These are phyloP conservation scores for Acanthopagrus latus DNA, from an alignment of 2,797 vertebrate species.

Conservation along the genomic window DNA sequence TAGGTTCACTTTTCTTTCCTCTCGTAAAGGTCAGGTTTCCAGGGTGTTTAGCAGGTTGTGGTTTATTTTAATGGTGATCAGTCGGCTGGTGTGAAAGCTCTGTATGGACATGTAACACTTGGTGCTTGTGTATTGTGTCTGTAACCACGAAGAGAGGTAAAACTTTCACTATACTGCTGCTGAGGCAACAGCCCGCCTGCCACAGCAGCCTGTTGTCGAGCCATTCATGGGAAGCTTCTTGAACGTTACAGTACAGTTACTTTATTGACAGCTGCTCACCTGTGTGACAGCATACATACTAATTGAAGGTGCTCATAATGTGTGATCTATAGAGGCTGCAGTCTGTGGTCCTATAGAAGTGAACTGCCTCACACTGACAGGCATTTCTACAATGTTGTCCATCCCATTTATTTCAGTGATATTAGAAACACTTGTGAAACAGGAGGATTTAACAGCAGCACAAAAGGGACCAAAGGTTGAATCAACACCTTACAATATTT, in stretches of 20 bases:
- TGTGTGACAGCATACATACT: conserved; percentile 8
- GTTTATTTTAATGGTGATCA: background rate
- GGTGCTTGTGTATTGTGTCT: background rate
- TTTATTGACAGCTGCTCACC: conserved; percentile 43
- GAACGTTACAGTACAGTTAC: conserved; percentile 66
- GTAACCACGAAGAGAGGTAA: background rate
- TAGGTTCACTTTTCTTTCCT: background rate
- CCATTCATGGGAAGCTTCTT: conserved; percentile 75
- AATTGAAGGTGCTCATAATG: background rate
- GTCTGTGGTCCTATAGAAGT: background rate
- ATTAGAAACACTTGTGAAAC: background rate
- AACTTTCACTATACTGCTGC: conserved; percentile 12
- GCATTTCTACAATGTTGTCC: background rate
- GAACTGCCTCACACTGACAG: background rate
- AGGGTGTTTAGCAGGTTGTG: background rate
- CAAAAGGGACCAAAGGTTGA: background rate
- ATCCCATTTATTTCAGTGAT: background rate
- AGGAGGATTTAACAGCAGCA: background rate
- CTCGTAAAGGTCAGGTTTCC: background rate
- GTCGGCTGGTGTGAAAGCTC: background rate
- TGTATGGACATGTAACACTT: background rate
- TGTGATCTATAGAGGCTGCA: background rate
- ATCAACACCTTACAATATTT: background rate
- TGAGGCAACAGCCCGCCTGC: conserved; percentile 29
- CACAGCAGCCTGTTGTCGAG: conserved; percentile 51